Evolutionary conservation across 64 coral and sea anemone genomes (phyloP).

Genomic region (Dendrophyllia cribrosa): DNA sequence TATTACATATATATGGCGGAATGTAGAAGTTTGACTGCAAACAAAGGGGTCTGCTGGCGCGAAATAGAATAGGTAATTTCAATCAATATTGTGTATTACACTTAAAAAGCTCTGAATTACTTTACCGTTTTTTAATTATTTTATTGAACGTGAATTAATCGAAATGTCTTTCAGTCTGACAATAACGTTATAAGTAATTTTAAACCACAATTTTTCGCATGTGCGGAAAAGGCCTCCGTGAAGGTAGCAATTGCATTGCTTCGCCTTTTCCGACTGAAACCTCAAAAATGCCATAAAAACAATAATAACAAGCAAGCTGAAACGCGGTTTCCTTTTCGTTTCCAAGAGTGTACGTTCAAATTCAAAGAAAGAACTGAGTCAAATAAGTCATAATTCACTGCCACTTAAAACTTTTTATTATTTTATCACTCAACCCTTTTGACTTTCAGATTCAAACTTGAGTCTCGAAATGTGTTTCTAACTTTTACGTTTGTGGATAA

Average conservation of each 20-base stretch:
- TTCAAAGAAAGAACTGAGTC: too few species aligned
- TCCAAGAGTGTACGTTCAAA: too few species aligned
- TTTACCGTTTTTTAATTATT: not conserved
- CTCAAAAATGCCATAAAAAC: not conserved
- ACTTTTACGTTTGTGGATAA: too few species aligned
- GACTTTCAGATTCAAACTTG: too few species aligned
- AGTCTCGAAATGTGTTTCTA: too few species aligned
- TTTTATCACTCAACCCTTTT: too few species aligned
- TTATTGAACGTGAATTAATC: not conserved
- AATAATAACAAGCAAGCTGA: not conserved
- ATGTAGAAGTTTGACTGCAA: not conserved
- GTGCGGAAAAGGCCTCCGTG: not conserved
- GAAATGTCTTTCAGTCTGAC: not conserved
- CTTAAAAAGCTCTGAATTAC: constrained; percentile 1
- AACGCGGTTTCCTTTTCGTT: too few species aligned
- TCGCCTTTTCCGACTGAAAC: not conserved
- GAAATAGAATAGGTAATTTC: not conserved
- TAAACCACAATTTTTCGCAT: not conserved
- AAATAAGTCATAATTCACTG: too few species aligned
- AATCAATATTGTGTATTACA: not conserved
- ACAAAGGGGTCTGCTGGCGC: not conserved
- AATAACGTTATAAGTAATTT: not conserved
- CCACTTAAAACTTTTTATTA: too few species aligned
- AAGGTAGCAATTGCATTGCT: not conserved
- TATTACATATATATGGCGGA: not conserved